Conservation (phyloP, 2,888 invertebrate species). For the Acleris cristana region DNA sequence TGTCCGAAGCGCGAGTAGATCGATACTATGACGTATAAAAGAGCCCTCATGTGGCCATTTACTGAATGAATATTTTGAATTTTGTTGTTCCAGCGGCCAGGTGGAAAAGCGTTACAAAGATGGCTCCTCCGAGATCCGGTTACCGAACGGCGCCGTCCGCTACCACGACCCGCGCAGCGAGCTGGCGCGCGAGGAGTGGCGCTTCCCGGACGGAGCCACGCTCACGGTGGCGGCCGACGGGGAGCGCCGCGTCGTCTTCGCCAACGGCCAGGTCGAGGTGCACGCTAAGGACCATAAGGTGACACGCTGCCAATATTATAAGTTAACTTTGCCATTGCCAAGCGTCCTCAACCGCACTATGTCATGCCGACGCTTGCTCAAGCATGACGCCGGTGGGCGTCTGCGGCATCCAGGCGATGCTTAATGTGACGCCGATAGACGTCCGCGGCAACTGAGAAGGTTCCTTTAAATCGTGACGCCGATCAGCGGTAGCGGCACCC, state of each 20-base stretch:
- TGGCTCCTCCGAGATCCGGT: slow-evolving; percentile 90
- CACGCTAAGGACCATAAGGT: slow-evolving; percentile 93
- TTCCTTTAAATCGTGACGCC: too few relatives aligned
- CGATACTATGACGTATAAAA: too few relatives aligned
- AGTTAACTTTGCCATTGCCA: background rate
- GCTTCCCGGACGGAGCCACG: slow-evolving; percentile 90
- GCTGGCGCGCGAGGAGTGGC: slow-evolving; percentile 88
- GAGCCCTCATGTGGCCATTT: too few relatives aligned
- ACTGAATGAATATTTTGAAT: too few relatives aligned
- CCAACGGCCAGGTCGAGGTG: slow-evolving; percentile 95
- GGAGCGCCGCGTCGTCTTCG: slow-evolving; percentile 89
- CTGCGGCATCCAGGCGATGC: too few relatives aligned
- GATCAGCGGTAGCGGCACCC: too few relatives aligned
- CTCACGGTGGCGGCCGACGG: slow-evolving; percentile 86
- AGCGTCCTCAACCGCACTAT: too few relatives aligned
- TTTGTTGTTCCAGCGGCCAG: slow-evolving; percentile 87
- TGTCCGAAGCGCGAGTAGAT: too few relatives aligned
- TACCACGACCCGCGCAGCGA: slow-evolving; percentile 87
- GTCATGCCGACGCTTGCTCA: too few relatives aligned
- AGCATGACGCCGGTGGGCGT: too few relatives aligned
- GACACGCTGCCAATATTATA: slow-evolving; percentile 25
- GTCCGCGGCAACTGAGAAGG: too few relatives aligned
- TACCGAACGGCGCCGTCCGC: slow-evolving; percentile 91
- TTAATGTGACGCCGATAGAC: too few relatives aligned
- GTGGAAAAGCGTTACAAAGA: slow-evolving; percentile 91